Conservation (phyloP, 2,113 vertebrate genomes). For the Chitala chitala region DNA sequence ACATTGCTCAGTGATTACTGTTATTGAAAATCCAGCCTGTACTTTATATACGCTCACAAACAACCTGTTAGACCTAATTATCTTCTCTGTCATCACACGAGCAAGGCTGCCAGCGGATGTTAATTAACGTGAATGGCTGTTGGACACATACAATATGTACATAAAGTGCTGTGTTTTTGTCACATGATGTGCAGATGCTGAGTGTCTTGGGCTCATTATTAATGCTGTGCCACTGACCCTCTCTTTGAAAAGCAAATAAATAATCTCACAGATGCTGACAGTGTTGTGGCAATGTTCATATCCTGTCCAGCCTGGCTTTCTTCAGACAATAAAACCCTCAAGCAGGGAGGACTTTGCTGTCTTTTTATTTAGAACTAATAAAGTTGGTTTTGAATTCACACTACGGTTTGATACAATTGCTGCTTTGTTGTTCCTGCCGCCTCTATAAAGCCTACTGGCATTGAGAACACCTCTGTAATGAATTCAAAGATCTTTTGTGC, state of each 20-base stretch:
- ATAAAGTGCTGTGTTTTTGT: not conserved
- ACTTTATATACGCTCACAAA: too few relatives aligned
- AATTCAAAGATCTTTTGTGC: constrained; percentile 3
- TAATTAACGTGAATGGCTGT: not conserved
- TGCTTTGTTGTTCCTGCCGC: constrained; percentile 1
- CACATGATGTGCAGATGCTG: too few relatives aligned
- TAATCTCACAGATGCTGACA: not conserved
- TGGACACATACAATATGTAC: not conserved
- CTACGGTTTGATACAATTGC: constrained; percentile 3
- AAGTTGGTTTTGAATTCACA: constrained; percentile 9
- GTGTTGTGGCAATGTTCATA: not conserved
- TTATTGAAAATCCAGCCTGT: too few relatives aligned
- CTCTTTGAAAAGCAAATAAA: not conserved
- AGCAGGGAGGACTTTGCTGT: not conserved
- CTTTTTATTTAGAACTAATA: not conserved
- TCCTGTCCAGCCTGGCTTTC: not conserved
- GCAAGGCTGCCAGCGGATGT: not conserved
- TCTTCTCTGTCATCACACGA: not conserved
- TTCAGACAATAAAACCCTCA: not conserved
- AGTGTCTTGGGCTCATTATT: too few relatives aligned
- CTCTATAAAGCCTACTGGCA: not conserved
- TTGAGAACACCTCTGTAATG: not conserved
- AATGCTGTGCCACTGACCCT: not conserved
- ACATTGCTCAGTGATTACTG: too few relatives aligned
- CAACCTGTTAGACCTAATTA: constrained; percentile 7